Evolutionary conservation across 2,888 invertebrate species (phyloP).

Genomic region (Biston stratarius): DNA sequence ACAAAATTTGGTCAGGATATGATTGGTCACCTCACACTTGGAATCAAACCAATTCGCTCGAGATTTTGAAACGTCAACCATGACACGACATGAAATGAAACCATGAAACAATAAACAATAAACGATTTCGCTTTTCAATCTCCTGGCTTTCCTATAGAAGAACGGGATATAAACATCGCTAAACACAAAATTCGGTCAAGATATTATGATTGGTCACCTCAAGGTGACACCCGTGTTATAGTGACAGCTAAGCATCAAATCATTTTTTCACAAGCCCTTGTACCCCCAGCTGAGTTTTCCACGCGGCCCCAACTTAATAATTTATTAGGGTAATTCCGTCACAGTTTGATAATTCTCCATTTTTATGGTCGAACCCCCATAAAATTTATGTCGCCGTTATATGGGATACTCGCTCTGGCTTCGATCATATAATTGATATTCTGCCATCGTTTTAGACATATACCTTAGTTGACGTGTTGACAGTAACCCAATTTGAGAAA

Average conservation of each 20-base stretch:
- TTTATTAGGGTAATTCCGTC: constrained; percentile 66
- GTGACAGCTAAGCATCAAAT: constrained; percentile 1
- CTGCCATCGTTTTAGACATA: constrained; percentile 48
- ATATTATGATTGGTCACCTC: not conserved
- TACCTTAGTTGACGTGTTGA: constrained; percentile 24
- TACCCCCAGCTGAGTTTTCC: constrained; percentile 46
- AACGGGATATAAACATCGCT: no score
- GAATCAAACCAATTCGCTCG: no score
- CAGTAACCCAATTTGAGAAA: constrained; percentile 25
- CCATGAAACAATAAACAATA: no score
- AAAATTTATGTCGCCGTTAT: constrained; percentile 67
- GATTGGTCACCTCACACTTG: no score
- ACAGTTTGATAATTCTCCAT: constrained; percentile 68
- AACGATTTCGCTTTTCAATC: no score
- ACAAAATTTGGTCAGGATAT: no score
- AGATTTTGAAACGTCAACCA: no score
- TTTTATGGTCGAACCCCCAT: constrained; percentile 65
- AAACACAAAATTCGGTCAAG: no score
- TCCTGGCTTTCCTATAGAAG: no score
- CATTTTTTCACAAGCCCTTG: constrained; percentile 19
- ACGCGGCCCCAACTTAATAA: constrained; percentile 57
- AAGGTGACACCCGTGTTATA: not conserved
- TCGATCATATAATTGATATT: constrained; percentile 65
- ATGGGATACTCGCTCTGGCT: constrained; percentile 50
- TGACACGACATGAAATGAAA: no score